Conservation (phyloP, 2,113 vertebrate species). For the Perccottus glenii region DNA sequence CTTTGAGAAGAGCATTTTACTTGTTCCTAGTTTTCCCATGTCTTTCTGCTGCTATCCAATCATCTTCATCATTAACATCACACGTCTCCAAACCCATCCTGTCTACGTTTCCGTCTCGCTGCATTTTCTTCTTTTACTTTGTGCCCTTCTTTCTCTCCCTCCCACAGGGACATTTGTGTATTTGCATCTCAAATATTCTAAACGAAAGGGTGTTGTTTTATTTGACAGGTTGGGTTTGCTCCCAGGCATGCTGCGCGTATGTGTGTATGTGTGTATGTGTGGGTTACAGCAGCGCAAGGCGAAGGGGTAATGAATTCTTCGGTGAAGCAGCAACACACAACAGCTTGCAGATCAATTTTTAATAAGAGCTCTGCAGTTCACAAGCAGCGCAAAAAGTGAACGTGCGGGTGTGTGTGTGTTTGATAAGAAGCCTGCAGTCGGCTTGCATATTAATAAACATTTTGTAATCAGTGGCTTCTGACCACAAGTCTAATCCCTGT, state of each 20-base stretch:
- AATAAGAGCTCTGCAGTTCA: slow-evolving; percentile 79
- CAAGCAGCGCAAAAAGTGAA: slow-evolving; percentile 61
- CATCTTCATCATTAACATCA: slow-evolving; percentile 31
- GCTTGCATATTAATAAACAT: slow-evolving; percentile 73
- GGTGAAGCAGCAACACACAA: slow-evolving; percentile 73
- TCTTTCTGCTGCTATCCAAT: slow-evolving; percentile 3
- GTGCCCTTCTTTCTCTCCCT: slow-evolving; percentile 21
- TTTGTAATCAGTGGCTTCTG: slow-evolving; percentile 77
- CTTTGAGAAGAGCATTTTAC: slow-evolving; percentile 5
- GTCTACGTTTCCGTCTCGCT: slow-evolving; percentile 12
- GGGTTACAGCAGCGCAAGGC: slow-evolving; percentile 63
- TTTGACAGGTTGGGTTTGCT: slow-evolving; percentile 63
- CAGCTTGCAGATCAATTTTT: slow-evolving; percentile 85
- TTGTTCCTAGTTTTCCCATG: neutral
- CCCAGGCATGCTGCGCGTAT: slow-evolving; percentile 40
- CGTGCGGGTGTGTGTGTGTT: slow-evolving; percentile 31
- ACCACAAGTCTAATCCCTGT: slow-evolving; percentile 61
- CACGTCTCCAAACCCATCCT: slow-evolving; percentile 15
- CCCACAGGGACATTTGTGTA: slow-evolving; percentile 71
- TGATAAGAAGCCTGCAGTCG: slow-evolving; percentile 72
- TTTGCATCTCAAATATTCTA: slow-evolving; percentile 73
- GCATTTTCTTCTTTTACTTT: slow-evolving; percentile 13
- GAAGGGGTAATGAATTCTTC: slow-evolving; percentile 80
- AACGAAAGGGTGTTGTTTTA: slow-evolving; percentile 68
- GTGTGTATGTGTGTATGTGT: neutral